Evolutionary conservation across 2,113 vertebrate genomes (phyloP).

Genomic region (Miniopterus natalensis): DNA sequence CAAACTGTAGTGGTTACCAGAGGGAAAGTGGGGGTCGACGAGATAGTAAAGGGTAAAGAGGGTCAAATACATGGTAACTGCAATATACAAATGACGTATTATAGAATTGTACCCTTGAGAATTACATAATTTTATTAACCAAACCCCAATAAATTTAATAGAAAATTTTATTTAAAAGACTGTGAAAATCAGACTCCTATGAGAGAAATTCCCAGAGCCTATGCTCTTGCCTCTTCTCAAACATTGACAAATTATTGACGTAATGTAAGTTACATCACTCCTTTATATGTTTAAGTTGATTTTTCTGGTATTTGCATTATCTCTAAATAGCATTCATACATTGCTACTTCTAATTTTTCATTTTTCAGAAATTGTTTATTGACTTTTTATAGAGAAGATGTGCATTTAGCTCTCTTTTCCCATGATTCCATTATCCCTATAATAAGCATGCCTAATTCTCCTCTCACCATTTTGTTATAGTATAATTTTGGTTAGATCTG

Average conservation of each 20-base stretch:
- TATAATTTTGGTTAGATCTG: not conserved
- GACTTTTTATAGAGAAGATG: not conserved
- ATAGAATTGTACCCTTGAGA: not conserved
- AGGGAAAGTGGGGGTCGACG: not conserved
- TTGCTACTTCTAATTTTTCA: not conserved
- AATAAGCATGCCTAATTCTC: not conserved
- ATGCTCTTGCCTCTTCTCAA: not conserved
- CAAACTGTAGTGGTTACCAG: not conserved
- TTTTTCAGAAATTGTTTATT: not conserved
- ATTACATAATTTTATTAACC: not conserved
- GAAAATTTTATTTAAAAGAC: not conserved
- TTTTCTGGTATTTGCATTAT: not conserved
- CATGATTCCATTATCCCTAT: not conserved
- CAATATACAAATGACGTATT: not conserved
- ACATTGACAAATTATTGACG: not conserved
- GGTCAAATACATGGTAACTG: not conserved
- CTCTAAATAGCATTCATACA: not conserved
- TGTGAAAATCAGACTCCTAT: not conserved
- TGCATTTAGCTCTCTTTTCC: not conserved
- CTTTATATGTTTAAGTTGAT: not conserved
- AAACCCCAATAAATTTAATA: not conserved
- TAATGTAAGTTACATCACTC: not conserved
- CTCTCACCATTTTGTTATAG: not conserved
- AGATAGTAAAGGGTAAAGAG: not conserved
- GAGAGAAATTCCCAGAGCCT: not conserved